Evolutionary conservation across 2,113 vertebrate species (phyloP).

Genomic region (Gila orcuttii): DNA sequence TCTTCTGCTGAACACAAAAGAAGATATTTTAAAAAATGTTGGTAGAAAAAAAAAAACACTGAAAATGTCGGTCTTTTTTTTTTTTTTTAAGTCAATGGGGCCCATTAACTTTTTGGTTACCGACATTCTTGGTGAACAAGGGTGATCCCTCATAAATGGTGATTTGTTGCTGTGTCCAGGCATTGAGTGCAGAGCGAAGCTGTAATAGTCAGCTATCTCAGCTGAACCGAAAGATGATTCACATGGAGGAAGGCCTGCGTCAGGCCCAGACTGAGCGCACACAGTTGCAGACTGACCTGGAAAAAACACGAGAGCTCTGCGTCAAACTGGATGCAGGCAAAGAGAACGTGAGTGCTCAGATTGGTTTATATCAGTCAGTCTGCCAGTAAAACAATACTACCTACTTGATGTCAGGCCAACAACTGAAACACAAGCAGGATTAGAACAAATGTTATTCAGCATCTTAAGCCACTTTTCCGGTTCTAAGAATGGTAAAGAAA

Average conservation of each 20-base stretch:
- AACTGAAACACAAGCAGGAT: background rate
- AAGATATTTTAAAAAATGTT: no score
- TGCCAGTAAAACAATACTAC: background rate
- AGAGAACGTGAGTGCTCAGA: slow-evolving; percentile 72
- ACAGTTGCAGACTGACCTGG: slow-evolving; percentile 72
- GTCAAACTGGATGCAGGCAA: slow-evolving; percentile 79
- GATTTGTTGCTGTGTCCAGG: slow-evolving; percentile 44
- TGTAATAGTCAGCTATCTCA: slow-evolving; percentile 71
- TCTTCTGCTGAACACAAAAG: no score
- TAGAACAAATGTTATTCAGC: background rate
- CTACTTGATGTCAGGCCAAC: background rate
- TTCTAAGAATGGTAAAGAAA: no score
- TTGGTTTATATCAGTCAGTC: background rate
- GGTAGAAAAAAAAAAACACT: no score
- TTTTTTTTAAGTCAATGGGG: no score
- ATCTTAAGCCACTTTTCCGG: no score
- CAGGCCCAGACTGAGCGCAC: slow-evolving; percentile 68
- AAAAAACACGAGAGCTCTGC: slow-evolving; percentile 74
- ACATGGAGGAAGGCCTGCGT: slow-evolving; percentile 75
- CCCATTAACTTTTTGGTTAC: no score
- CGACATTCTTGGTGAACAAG: no score
- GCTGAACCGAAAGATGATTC: slow-evolving; percentile 70
- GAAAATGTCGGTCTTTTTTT: no score
- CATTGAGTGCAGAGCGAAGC: slow-evolving; percentile 70
- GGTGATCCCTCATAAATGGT: background rate